Base-by-base conservation (phyloP, 2,113 vertebrate genomes). In the Mola mola region DNA sequence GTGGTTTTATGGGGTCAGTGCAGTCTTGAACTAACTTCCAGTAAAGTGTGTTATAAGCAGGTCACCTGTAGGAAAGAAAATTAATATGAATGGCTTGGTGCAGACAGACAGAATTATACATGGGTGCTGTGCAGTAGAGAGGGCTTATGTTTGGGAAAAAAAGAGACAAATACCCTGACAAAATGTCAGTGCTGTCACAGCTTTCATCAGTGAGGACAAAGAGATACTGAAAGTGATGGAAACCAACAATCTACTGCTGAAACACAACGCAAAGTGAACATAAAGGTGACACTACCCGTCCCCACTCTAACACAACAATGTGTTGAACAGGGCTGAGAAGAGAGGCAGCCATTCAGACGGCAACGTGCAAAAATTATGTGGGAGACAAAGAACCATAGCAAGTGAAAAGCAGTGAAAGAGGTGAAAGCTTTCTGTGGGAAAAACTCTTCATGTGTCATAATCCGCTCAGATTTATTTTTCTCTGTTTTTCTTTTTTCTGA, bases 371-470 rank as follows among this genome's bases (percentile, higher is more conserved):
- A 58, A 57, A 51, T 55, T 26, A 66, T 68, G 64, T 75, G 50
- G 38, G 66, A 75, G 69, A 64, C 28, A 69, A 75, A 72, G 55
- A 61, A 72, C 37, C 61, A n/a, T n/a, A 51, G 43, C 25, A 56
- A 61, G 51, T 60, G 77, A 52, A 68, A 65, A 59, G 36, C 36
- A 33, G 10, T n/a, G 0, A 66, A 78, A 72, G 46, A 57, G 60
- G 49, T 65, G 63, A 78, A 50, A 62, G 66, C 77, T 77, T 77
- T 50, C 26, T 46, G 16, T 52, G n/a, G 38, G 42, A 26, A 58
- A 71, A 67, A 47, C 62, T 61, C 57, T 59, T 31, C 42, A 37
- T 26, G 59, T 76, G 37, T 70, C 65, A 72, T 72, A 72, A 49
- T 79, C 37, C 36, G 3, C 43, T 42, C 33, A 31, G 50, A 69